phyloP scores from a whole-genome alignment of 2,797 vertebrate species.

The Prionace glauca region DNA sequence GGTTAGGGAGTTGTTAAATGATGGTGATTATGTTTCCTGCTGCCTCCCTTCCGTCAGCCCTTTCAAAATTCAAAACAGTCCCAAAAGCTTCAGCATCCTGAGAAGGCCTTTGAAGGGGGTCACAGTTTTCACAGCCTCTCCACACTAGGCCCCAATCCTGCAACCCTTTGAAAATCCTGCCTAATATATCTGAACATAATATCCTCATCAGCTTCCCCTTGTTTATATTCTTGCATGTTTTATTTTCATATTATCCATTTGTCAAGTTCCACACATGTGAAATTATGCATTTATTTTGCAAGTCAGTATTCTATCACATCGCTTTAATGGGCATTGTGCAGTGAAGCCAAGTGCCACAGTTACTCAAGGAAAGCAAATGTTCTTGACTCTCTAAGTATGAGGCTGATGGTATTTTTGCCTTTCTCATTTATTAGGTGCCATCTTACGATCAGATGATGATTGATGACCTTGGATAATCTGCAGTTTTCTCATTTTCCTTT shows the following conservation, averaged over 20 bases:
- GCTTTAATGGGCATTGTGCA: neutral
- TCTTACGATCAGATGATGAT: conserved; percentile 18
- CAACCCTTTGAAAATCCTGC: neutral
- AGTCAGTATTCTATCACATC: neutral
- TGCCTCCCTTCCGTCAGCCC: too few relatives aligned
- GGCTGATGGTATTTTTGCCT: conserved; percentile 30
- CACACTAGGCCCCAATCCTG: too few relatives aligned
- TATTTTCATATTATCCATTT: neutral
- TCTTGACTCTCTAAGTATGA: conserved; percentile 18
- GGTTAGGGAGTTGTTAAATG: neutral
- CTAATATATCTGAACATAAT: neutral
- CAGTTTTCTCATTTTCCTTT: conserved; percentile 31
- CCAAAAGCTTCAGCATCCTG: too few relatives aligned
- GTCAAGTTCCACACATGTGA: neutral
- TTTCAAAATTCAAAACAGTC: neutral
- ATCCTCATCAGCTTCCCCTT: neutral
- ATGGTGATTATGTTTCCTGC: neutral
- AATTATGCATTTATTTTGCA: neutral
- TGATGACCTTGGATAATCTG: conserved; percentile 10
- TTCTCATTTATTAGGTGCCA: conserved; percentile 31
- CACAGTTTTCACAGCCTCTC: neutral
- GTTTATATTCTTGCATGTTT: neutral
- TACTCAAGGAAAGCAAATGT: conserved; percentile 30
- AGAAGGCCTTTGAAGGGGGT: too few relatives aligned
- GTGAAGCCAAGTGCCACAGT: neutral